phyloP scores from a whole-genome alignment of 1,140 invertebrate species.

The Drosophila tani region DNA sequence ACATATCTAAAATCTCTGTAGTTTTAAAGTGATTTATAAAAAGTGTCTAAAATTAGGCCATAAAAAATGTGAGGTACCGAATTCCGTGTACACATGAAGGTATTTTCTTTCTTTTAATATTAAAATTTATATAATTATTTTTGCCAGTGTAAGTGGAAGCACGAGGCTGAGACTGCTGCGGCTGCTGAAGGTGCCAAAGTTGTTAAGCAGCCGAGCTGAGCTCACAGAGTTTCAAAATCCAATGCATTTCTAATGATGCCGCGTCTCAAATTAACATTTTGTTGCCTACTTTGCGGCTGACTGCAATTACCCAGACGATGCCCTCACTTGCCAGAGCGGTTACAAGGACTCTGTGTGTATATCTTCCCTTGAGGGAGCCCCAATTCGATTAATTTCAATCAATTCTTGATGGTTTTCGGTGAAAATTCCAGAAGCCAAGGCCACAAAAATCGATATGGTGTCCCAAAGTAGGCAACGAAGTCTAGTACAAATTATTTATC shows the following conservation, averaged over 20 bases:
- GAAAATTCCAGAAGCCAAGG: background rate
- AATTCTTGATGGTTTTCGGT: background rate
- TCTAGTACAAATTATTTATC: too few species aligned
- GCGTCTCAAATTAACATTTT: slow-evolving; percentile 47
- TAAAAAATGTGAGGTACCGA: too few species aligned
- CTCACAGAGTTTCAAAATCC: slow-evolving; percentile 50
- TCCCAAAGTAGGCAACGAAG: too few species aligned
- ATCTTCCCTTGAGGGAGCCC: background rate
- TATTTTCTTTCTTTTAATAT: background rate
- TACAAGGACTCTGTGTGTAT: background rate
- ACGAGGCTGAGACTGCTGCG: background rate
- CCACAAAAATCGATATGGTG: too few species aligned
- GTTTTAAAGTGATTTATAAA: too few species aligned
- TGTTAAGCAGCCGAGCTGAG: slow-evolving; percentile 13
- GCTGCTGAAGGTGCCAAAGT: slow-evolving; percentile 23
- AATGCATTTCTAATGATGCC: slow-evolving; percentile 64
- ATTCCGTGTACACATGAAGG: background rate
- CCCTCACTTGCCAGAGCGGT: background rate
- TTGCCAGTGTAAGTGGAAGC: slow-evolving; percentile 7
- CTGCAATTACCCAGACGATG: slow-evolving; percentile 34
- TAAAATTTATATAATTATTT: too few species aligned
- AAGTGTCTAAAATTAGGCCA: too few species aligned
- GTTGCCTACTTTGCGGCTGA: slow-evolving; percentile 57
- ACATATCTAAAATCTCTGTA: too few species aligned
- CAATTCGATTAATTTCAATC: background rate